phyloP scores from a whole-genome alignment of 2,888 invertebrate species.

The Phytoseiulus persimilis region DNA sequence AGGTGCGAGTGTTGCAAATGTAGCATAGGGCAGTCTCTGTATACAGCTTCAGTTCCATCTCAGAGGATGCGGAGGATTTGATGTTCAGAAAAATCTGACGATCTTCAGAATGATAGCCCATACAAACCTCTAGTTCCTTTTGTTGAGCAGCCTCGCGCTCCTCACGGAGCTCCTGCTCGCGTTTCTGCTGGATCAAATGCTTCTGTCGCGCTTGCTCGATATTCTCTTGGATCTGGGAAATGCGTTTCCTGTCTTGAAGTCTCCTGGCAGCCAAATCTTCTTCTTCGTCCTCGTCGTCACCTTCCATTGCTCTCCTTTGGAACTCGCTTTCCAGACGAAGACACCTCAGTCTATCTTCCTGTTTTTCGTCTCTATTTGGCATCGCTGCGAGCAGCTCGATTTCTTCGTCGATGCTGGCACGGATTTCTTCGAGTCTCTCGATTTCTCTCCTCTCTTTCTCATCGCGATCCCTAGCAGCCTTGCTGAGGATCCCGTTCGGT shows the following conservation, averaged over 20 bases:
- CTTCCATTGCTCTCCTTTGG: slow-evolving; percentile 77
- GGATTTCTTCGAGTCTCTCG: slow-evolving; percentile 59
- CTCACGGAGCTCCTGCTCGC: slow-evolving; percentile 51
- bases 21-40: no score
- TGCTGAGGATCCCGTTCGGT: slow-evolving; percentile 23
- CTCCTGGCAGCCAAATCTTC: slow-evolving; percentile 56
- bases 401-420: slow-evolving; percentile 64
- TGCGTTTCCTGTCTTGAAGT: slow-evolving; percentile 49
- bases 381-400: slow-evolving; percentile 67
- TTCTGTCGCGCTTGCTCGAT: slow-evolving; percentile 50
- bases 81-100: no score
- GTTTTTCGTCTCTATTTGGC: slow-evolving; percentile 64
- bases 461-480: slow-evolving; percentile 50
- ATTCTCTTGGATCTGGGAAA: slow-evolving; percentile 52
- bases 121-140: slow-evolving; percentile 47
- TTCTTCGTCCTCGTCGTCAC: slow-evolving; percentile 63
- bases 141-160: slow-evolving; percentile 48
- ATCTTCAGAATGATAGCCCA: no score
- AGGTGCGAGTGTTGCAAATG: not conserved
- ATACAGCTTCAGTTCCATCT: no score
- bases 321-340: slow-evolving; percentile 86
- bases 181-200: slow-evolving; percentile 53
- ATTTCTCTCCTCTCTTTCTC: slow-evolving; percentile 65
- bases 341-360: slow-evolving; percentile 78
- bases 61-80: no score